Conservation (phyloP, 1,140 invertebrate species). For the Macrosteles quadrilineatus region DNA sequence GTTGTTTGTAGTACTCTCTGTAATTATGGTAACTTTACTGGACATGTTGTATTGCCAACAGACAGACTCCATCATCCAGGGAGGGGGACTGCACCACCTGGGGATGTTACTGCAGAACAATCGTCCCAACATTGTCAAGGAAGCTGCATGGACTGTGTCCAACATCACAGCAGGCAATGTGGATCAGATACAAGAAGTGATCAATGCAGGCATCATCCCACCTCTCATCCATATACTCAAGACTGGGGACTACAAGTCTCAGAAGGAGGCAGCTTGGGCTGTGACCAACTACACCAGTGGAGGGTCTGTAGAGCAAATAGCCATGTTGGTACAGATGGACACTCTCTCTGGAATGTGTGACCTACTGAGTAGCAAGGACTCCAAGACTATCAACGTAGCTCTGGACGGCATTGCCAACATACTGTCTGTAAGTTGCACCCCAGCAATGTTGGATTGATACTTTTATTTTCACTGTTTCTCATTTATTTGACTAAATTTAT, state of each 20-base stretch:
- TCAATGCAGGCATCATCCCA: slow-evolving; percentile 68
- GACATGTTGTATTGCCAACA: too few species aligned
- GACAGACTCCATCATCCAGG: slow-evolving; percentile 87
- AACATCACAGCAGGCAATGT: slow-evolving; percentile 80
- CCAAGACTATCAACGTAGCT: slow-evolving; percentile 60
- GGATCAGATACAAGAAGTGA: slow-evolving; percentile 72
- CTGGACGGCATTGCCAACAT: slow-evolving; percentile 67
- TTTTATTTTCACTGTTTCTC: too few species aligned
- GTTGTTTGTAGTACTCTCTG: too few species aligned
- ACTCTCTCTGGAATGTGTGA: slow-evolving; percentile 56
- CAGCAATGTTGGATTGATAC: too few species aligned
- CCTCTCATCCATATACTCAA: slow-evolving; percentile 68
- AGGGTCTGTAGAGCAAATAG: slow-evolving; percentile 67
- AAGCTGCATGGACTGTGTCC: slow-evolving; percentile 82
- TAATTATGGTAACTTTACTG: too few species aligned
- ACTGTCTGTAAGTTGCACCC: slow-evolving; percentile 50
- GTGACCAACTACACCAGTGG: slow-evolving; percentile 80
- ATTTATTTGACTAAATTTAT: too few species aligned
- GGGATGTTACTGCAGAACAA: slow-evolving; percentile 70
- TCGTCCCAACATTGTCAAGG: slow-evolving; percentile 79
- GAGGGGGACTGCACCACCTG: slow-evolving; percentile 74
- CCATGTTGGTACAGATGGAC: slow-evolving; percentile 59
- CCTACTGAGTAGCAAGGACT: slow-evolving; percentile 57
- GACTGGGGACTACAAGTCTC: slow-evolving; percentile 70
- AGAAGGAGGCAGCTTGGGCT: slow-evolving; percentile 82